These are phyloP conservation scores for Osmerus mordax DNA, from an alignment of 2,113 vertebrate species.

Conservation along the genomic window DNA sequence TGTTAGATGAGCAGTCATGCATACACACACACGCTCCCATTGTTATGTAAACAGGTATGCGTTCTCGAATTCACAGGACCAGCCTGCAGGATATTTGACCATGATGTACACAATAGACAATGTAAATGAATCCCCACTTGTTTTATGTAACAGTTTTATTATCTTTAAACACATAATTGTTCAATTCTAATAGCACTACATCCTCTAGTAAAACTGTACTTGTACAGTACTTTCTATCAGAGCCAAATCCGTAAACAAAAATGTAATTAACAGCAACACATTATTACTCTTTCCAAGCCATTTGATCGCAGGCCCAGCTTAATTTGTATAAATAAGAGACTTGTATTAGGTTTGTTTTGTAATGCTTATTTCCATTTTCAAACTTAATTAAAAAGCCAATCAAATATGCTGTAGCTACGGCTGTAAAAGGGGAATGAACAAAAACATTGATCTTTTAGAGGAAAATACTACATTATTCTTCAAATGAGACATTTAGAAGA, in stretches of 20 bases:
- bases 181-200: too few species aligned
- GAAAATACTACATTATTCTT: too few species aligned
- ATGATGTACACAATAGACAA: too few species aligned
- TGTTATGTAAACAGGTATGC: background rate
- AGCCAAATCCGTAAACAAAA: constrained; percentile 44
- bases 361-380: constrained; percentile 45
- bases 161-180: too few species aligned
- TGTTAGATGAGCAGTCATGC: background rate
- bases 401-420: constrained; percentile 30
- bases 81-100: too few species aligned
- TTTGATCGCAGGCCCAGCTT: constrained; percentile 49
- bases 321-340: constrained; percentile 39
- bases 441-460: background rate
- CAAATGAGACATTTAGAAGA: too few species aligned
- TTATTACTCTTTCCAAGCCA: constrained; percentile 38
- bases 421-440: constrained; percentile 3
- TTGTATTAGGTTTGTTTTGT: constrained; percentile 7
- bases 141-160: too few species aligned
- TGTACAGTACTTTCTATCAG: background rate
- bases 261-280: constrained; percentile 52
- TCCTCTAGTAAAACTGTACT: too few species aligned
- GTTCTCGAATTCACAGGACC: too few species aligned
- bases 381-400: constrained; percentile 52
- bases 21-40: constrained; percentile 5
- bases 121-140: too few species aligned